Base-by-base conservation (phyloP, 2,113 vertebrate genomes). In the Pelecanoides urinatrix region DNA sequence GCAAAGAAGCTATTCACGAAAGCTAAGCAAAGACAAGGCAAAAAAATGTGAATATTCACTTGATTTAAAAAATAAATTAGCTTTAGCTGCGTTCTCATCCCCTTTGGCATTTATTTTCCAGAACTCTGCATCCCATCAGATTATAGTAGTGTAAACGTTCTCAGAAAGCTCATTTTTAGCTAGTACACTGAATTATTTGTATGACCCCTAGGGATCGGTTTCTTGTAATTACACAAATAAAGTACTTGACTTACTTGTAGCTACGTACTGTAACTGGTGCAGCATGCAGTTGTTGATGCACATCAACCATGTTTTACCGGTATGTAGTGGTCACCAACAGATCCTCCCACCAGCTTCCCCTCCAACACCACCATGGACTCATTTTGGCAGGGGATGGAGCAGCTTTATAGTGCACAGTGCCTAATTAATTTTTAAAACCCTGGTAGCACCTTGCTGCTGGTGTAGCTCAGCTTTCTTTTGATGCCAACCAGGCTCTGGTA, bases 91-190 rank as follows among this genome's bases (percentile, higher is more conserved):
- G n/a, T 91, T 81, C 82, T 75, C 27, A 77, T 77, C 76, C 86
- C 88, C 92, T 94, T 94, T 72, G 86, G 94, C 70, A 77, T 94
- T 95, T 92, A 44, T 94, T 93, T 96, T 96, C 86, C 76, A 92
- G 88, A 94, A 68, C 38, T 92, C n/a, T 84, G 88, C 76, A 81
- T 93, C 88, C 88, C 90, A 90, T 89, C 83, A 91, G 94, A 86
- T 88, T 83, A 80, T 67, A 55, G 16, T 26, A 66, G 90, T 86
- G 47, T 92, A 80, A 88, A 80, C 75, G 55, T 78, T 96, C 94
- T 94, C 91, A 84, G 91, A 96, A 95, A 92, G 86, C 94, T 94
- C 61, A 45, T 96, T 96, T 90, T 96, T 94, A 94, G 83, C 68
- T 56, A 5, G 26, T 45, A 17, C 42, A 14, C 75, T 89, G 92